Evolutionary conservation across 2,113 vertebrate species (phyloP).

Genomic region (Toxotes jaculatrix): DNA sequence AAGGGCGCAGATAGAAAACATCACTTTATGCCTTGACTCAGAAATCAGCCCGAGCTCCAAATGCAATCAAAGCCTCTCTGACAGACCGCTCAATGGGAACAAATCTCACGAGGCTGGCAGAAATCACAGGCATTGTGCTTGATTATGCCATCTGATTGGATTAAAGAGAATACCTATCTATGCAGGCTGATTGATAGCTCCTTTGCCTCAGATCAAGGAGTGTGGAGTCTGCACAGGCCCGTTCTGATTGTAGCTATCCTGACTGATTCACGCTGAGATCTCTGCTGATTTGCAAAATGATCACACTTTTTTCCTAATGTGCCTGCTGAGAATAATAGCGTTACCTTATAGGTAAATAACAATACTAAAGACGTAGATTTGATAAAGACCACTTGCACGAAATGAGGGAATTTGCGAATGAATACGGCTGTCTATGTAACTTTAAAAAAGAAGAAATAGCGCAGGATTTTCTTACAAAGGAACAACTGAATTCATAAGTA

Average conservation of each 20-base stretch:
- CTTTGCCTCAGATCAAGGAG: slow-evolving; percentile 61
- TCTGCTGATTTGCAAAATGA: slow-evolving; percentile 41
- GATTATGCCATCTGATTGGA: slow-evolving; percentile 84
- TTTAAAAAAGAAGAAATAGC: background rate
- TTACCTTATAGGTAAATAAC: slow-evolving; percentile 46
- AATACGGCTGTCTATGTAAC: background rate
- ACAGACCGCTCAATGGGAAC: slow-evolving; percentile 79
- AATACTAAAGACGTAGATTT: background rate
- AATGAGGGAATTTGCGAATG: background rate
- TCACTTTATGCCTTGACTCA: slow-evolving; percentile 61
- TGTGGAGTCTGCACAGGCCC: slow-evolving; percentile 36
- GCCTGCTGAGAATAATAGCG: slow-evolving; percentile 33
- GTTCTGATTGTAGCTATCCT: slow-evolving; percentile 53
- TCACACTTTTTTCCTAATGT: slow-evolving; percentile 47
- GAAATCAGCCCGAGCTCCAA: slow-evolving; percentile 73
- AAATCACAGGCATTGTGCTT: slow-evolving; percentile 82
- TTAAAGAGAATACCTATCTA: slow-evolving; percentile 79
- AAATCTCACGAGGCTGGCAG: slow-evolving; percentile 77
- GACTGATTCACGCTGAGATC: slow-evolving; percentile 47
- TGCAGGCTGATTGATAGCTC: slow-evolving; percentile 77
- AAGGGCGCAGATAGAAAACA: slow-evolving; percentile 71
- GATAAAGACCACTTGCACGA: background rate
- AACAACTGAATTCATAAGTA: background rate
- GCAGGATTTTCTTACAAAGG: background rate
- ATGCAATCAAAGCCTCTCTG: slow-evolving; percentile 81